These are phyloP conservation scores for Oryctolagus cuniculus DNA, from an alignment of 2,113 vertebrate genomes.

Conservation along the genomic window DNA sequence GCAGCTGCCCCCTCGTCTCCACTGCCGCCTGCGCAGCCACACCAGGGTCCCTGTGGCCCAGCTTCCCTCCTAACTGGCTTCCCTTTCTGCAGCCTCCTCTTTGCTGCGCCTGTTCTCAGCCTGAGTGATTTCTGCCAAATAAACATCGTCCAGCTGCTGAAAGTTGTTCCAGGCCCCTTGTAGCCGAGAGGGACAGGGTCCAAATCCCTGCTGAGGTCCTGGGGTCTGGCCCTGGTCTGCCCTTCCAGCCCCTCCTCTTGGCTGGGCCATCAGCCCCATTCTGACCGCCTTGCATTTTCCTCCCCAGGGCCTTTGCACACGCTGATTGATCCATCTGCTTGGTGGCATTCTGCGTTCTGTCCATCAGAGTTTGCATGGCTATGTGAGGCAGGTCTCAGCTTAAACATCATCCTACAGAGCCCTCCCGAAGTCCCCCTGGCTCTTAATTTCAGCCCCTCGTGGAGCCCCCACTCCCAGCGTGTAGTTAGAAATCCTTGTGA, in stretches of 20 bases:
- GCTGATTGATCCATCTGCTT: neutral
- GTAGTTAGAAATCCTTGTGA: neutral
- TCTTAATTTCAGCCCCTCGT: neutral
- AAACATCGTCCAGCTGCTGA: neutral
- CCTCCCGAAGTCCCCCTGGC: no score
- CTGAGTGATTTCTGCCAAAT: neutral
- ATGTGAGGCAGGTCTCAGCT: neutral
- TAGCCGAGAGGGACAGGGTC: neutral
- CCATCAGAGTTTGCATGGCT: neutral
- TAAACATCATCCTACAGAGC: neutral
- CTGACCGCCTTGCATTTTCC: neutral
- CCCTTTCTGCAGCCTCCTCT: no score
- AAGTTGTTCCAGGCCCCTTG: neutral
- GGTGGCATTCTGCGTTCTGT: neutral
- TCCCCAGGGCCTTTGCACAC: neutral
- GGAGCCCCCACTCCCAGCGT: neutral
- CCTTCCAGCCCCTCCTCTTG: no score
- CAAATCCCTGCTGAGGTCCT: neutral
- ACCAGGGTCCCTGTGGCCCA: neutral
- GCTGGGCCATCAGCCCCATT: neutral
- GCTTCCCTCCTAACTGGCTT: neutral
- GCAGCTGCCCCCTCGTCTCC: neutral
- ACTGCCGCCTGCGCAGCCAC: neutral
- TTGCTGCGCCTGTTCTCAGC: neutral
- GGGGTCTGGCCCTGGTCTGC: neutral